A percentile compares a stretch with the other conserved stretches of the same genome.
Evolutionary conservation across 2,888 invertebrate genomes (phyloP).

Genomic region (Hipparchia sbordonii): DNA sequence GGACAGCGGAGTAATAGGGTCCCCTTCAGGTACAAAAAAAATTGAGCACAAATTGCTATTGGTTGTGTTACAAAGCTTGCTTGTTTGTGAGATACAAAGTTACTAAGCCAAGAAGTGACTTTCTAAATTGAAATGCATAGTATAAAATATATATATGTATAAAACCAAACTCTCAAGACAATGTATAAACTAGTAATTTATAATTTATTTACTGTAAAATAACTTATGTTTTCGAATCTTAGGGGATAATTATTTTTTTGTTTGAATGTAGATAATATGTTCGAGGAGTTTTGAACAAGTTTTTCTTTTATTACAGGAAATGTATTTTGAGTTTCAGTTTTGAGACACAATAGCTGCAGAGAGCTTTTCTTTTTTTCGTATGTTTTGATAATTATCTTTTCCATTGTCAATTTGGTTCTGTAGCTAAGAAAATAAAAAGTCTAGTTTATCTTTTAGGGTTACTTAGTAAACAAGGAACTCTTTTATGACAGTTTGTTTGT

Average conservation of each 20-base stretch:
- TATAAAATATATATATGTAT: background rate
- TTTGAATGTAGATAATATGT: conserved; percentile 1
- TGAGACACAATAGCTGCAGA: background rate
- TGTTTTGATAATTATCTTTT: background rate
- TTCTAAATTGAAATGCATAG: no score
- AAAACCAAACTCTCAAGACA: conserved; percentile 17
- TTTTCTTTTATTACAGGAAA: conserved; percentile 11
- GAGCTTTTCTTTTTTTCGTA: background rate
- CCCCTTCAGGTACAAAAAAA: no score
- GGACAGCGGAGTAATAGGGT: no score
- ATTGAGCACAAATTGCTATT: no score
- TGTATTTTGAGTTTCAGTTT: background rate
- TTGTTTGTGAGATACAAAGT: no score
- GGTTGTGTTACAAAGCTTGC: no score
- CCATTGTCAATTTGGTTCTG: background rate
- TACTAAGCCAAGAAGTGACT: no score
- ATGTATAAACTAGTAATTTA: conserved; percentile 24
- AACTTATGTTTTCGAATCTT: conserved; percentile 38
- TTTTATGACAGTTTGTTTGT: no score
- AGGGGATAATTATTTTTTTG: conserved; percentile 12
- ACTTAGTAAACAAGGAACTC: no score
- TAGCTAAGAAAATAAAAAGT: background rate
- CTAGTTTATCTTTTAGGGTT: background rate
- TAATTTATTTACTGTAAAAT: conserved; percentile 38
- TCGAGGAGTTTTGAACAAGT: conserved; percentile 28